Conservation (phyloP, 2,888 invertebrate genomes). For the Lepas anatifera region DNA sequence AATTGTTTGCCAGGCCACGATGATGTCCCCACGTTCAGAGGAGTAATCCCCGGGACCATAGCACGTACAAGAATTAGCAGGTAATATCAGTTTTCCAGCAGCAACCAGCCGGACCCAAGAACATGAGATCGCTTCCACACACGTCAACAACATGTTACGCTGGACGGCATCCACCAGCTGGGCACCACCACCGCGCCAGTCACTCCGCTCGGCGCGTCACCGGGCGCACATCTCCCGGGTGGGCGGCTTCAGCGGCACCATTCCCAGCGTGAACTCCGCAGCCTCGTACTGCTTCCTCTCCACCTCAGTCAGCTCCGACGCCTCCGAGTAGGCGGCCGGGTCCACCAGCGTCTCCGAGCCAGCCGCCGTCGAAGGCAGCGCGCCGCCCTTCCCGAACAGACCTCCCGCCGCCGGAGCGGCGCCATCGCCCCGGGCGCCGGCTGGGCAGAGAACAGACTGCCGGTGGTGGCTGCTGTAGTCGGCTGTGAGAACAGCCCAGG, state of each 20-base stretch:
- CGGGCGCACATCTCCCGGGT: slow-evolving; percentile 26
- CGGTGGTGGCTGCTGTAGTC: not conserved
- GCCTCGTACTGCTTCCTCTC: slow-evolving; percentile 52
- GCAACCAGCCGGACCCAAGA: too few relatives aligned
- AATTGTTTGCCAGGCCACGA: too few relatives aligned
- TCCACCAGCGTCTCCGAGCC: not conserved
- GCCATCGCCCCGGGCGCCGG: not conserved
- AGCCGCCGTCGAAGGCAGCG: not conserved
- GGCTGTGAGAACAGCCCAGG: not conserved
- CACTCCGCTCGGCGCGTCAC: not conserved
- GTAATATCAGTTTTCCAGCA: too few relatives aligned
- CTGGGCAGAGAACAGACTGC: not conserved
- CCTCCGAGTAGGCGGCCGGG: slow-evolving; percentile 22
- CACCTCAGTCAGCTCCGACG: slow-evolving; percentile 42
- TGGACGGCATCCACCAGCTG: too few relatives aligned
- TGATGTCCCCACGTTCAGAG: too few relatives aligned
- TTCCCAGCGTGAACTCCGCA: slow-evolving; percentile 47
- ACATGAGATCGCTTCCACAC: too few relatives aligned
- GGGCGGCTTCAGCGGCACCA: slow-evolving; percentile 56
- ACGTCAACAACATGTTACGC: too few relatives aligned
- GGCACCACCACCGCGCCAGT: too few relatives aligned
- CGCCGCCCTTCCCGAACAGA: slow-evolving; percentile 5
- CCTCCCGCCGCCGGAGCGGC: not conserved
- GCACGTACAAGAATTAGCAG: too few relatives aligned
- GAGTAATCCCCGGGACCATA: too few relatives aligned